phyloP scores from a whole-genome alignment of 1,140 invertebrate species.

The Bombus waltoni region DNA sequence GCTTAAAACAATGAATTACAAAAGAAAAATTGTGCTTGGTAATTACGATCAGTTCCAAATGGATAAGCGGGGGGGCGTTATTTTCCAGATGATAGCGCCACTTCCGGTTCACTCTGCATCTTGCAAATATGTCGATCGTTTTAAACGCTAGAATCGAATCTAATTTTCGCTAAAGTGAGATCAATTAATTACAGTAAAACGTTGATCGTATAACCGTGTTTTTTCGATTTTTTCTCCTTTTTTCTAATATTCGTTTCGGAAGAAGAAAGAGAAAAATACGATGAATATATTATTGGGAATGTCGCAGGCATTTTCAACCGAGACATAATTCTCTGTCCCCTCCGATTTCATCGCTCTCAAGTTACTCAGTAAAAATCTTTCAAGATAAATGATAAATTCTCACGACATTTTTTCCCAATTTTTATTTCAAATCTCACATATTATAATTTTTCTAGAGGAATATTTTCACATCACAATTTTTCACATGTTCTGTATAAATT shows the following conservation, averaged over 20 bases:
- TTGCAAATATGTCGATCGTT: neutral
- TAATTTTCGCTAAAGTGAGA: conserved; percentile 40
- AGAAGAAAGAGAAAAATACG: conserved; percentile 61
- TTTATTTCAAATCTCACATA: neutral
- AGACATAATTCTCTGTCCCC: conserved; percentile 4
- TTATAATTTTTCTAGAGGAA: neutral
- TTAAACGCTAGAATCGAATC: conserved; percentile 20
- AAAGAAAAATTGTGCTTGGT: neutral
- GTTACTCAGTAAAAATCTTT: neutral
- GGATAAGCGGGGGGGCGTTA: too few relatives aligned
- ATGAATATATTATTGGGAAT: conserved; percentile 66
- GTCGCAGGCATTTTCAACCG: conserved; percentile 63
- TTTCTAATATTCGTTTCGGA: neutral
- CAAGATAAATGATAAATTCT: neutral
- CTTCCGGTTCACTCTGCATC: conserved; percentile 16
- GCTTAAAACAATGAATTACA: too few relatives aligned
- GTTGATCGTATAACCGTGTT: conserved; percentile 11
- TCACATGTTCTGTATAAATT: neutral
- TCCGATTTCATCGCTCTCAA: conserved; percentile 32
- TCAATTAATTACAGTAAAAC: conserved; percentile 41
- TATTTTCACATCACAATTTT: neutral
- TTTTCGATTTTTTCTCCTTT: neutral
- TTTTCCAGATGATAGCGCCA: neutral
- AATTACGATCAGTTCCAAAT: neutral
- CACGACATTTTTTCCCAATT: neutral